Conservation (phyloP, 2,888 invertebrate species). For the Anoplius nigerrimus region DNA sequence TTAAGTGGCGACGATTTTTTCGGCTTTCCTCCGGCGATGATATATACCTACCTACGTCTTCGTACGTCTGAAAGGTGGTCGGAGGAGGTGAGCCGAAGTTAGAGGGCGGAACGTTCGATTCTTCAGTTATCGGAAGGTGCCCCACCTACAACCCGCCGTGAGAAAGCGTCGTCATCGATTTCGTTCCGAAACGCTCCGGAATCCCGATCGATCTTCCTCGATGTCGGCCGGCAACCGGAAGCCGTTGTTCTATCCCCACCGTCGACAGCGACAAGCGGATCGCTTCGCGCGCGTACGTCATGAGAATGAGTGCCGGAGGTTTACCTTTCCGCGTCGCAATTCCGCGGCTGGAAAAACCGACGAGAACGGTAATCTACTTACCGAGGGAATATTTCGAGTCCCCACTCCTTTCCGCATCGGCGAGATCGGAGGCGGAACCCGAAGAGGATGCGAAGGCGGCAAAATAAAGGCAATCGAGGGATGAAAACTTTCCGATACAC, state of each 20-base stretch:
- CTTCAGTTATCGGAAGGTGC: slow-evolving; percentile 9
- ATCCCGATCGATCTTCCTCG: slow-evolving; percentile 16
- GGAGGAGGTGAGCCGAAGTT: no score
- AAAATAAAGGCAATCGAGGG: slow-evolving; percentile 18
- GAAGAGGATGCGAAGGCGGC: background rate
- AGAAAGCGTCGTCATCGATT: slow-evolving; percentile 5
- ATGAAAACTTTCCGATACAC: background rate
- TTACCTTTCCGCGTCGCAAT: no score
- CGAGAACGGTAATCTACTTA: slow-evolving; percentile 40
- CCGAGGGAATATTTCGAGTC: slow-evolving; percentile 12
- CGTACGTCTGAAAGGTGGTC: no score
- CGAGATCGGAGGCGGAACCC: background rate
- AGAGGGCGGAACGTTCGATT: background rate
- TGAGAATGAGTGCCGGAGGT: no score
- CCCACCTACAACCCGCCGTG: slow-evolving; percentile 6
- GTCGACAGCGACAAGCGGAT: no score
- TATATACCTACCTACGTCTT: no score
- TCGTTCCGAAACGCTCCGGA: slow-evolving; percentile 14
- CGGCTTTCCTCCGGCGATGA: no score
- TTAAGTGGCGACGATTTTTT: no score
- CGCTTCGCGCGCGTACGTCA: no score
- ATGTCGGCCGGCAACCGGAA: background rate
- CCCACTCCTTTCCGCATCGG: slow-evolving; percentile 13
- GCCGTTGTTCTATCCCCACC: no score
- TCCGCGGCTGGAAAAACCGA: background rate